Base-by-base conservation (phyloP, 1,140 invertebrate species). In the Zaprionus capensis region DNA sequence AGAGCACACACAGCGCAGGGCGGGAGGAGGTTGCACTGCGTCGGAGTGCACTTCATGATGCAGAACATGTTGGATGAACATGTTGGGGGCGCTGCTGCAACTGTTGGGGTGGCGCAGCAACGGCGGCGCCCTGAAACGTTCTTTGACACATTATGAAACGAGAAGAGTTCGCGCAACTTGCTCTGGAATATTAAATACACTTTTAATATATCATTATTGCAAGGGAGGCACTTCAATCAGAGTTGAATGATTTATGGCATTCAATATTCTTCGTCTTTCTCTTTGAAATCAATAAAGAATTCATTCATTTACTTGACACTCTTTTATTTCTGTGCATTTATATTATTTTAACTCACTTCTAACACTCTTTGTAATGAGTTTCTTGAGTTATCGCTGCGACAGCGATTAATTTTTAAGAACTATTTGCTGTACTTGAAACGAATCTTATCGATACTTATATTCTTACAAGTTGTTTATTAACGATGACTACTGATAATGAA, bases 1-100 rank as follows among this genome's bases (percentile, higher is more conserved):
- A 88, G 85, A 88, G 85, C 76, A 82, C 85, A 65, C 53, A 22
- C n/a, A 46, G 41, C 41, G 26, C 24, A 41, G 58, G 58, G 24
- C n/a, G 38, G n/a, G n/a, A 38, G 22, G 4, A n/a, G 53, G 61
- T 38, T 41, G 63, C 57, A 55, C 74, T 70, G 73, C 61, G 49
- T 65, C 28, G 38, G 46, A 65, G 74, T 72, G 73, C 56, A 76
- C 73, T 76, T 71, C 61, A 71, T 76, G 61, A 44, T 58, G 61
- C 73, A 76, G 73, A 71, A 71, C 67, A 75, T 71, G 59, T 59
- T 75, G 67, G n/a, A 46, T 17, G 34, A 64, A 58, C 66, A 74
- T 63, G 46, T 44, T 46, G 31, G 31, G 22, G 41, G n/a, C 2
- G n/a, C 36, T 38, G 36, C 36, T 15, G 14, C n/a, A 17, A 7